Base-by-base conservation (phyloP, 2,888 invertebrate species). In the Rhopalosiphum nymphaeae region DNA sequence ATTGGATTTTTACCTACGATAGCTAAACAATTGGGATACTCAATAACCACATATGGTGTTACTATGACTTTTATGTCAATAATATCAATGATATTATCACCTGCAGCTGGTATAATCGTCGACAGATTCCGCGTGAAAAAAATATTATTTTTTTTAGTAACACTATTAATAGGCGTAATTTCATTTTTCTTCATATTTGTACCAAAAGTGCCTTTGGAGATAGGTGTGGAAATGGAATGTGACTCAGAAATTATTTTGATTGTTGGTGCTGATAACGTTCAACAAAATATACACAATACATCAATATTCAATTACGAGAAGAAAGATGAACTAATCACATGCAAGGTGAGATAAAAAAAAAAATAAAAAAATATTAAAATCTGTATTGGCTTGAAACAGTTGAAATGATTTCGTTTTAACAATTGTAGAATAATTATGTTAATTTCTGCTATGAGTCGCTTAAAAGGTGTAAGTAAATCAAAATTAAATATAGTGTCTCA, bases 11-110 rank as follows among this genome's bases (percentile, higher is more conserved):
- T 97, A 95, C 97, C 97, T 92, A 96, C 96, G 1, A 96, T 98
- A 96, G 98, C 98, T 7, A 97, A 97, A 94, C 98, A 98, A 95
- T 96, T 98, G 95, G 98, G 98, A 42, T 98, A 98, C 95, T 97
- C 98, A 9, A 97, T 97, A 53, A 96, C 97, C 9, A 97, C 98
- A n/a, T 97, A 98, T 49, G 98, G 98, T 11, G 96, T 97, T 78
- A 97, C 98, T 95, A 98, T 98, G 95, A 97, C 97, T 95, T 96
- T 98, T 92, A 96, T 98, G 94, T 98, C 98, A 49, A 97, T 98
- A 95, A 97, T 97, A 95, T 98, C 98, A 87, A 97, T 98, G 96
- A 95, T 98, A 95, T 97, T 98, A 0, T 98, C 98, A 96, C 98
- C 98, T 13, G 95, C 97, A 3, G 97, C 98, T 95, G 98, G 98